phyloP scores from a whole-genome alignment of 2,113 vertebrate species.

The Sakesphorus luctuosus region DNA sequence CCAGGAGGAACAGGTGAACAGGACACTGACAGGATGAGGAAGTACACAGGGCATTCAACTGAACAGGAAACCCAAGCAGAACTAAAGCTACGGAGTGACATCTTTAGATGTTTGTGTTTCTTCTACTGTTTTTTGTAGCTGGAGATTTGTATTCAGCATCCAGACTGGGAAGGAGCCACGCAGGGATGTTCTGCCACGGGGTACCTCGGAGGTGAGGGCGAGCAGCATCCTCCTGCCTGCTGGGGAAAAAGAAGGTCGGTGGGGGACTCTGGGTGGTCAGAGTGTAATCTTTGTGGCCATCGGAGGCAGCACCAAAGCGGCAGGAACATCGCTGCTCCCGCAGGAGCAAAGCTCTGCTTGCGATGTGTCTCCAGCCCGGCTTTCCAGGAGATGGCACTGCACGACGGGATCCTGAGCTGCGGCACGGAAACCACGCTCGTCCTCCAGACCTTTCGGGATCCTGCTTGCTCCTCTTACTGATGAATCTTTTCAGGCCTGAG shows the following conservation, averaged over 20 bases:
- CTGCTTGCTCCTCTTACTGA: background rate
- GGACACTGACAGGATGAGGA: background rate
- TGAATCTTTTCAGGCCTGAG: background rate
- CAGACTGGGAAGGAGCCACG: background rate
- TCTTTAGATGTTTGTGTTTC: background rate
- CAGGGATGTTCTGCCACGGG: background rate
- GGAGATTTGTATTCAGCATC: background rate
- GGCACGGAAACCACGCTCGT: background rate
- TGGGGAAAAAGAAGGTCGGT: background rate
- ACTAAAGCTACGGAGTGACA: background rate
- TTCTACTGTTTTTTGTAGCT: background rate
- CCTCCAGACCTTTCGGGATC: background rate
- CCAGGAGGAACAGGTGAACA: background rate
- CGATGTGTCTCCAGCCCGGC: background rate
- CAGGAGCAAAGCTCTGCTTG: background rate
- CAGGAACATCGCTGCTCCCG: background rate
- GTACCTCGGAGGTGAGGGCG: accelerated
- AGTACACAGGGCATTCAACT: background rate
- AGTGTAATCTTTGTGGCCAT: background rate
- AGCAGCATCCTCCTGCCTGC: background rate
- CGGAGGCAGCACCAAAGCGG: background rate
- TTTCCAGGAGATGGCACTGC: conserved; percentile 62
- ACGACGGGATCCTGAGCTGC: background rate
- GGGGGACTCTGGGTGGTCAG: background rate
- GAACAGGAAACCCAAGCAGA: background rate